Conservation (phyloP, 1,140 invertebrate species). For the Drosophila sturtevanti region DNA sequence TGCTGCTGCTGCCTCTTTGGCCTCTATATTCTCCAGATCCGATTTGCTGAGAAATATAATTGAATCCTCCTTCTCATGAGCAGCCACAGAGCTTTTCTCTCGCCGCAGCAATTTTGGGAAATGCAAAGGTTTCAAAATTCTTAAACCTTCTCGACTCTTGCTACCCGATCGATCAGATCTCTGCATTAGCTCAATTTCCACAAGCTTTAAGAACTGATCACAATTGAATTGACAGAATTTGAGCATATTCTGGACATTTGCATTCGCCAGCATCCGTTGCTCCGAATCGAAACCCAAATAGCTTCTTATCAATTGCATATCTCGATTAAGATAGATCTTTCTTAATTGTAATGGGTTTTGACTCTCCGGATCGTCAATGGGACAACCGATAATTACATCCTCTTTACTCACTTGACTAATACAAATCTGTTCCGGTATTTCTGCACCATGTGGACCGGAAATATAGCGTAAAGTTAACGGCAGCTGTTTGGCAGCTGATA, state of each 20-base stretch:
- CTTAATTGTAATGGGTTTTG: slow-evolving; percentile 64
- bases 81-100: slow-evolving; percentile 83
- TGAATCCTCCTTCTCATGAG: slow-evolving; percentile 86
- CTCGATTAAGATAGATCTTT: slow-evolving; percentile 83
- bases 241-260: slow-evolving; percentile 85
- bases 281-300: slow-evolving; percentile 85
- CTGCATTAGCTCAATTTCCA: slow-evolving; percentile 82
- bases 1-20: slow-evolving; percentile 78
- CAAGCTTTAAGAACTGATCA: slow-evolving; percentile 76
- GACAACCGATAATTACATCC: slow-evolving; percentile 77
- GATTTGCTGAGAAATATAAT: slow-evolving; percentile 86
- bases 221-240: slow-evolving; percentile 86
- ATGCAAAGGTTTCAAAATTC: slow-evolving; percentile 84
- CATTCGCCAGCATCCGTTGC: slow-evolving; percentile 85
- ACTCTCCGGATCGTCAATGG: slow-evolving; percentile 74
- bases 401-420: slow-evolving; percentile 73
- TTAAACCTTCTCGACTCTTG: slow-evolving; percentile 83
- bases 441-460: slow-evolving; percentile 56
- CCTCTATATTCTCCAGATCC: slow-evolving; percentile 85
- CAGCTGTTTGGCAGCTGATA: slow-evolving; percentile 64
- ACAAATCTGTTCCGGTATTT: slow-evolving; percentile 76
- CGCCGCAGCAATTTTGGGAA: slow-evolving; percentile 84
- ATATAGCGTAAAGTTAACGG: slow-evolving; percentile 77
- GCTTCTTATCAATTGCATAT: slow-evolving; percentile 84
- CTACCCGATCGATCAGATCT: slow-evolving; percentile 83